phyloP scores from a whole-genome alignment of 2,113 vertebrate genomes.

The Thymallus thymallus region DNA sequence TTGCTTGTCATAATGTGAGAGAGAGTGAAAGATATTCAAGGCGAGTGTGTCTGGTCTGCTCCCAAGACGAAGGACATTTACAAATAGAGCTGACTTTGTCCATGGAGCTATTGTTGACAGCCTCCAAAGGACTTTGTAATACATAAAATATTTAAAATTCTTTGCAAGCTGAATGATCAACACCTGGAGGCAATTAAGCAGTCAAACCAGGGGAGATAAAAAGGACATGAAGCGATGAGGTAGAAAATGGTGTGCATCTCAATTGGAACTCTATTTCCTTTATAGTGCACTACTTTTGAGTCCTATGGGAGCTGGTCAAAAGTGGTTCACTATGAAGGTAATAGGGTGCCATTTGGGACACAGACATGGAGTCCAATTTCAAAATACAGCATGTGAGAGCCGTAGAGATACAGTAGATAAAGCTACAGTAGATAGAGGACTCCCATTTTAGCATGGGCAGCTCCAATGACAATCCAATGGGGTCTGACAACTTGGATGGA shows the following conservation, averaged over 20 bases:
- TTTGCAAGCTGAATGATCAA: slow-evolving; percentile 4
- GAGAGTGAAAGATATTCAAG: neutral
- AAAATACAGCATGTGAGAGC: neutral
- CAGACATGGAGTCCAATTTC: neutral
- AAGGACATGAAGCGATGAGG: neutral
- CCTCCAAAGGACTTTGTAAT: slow-evolving; percentile 6
- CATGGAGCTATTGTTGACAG: slow-evolving; percentile 24
- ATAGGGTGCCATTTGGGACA: no score
- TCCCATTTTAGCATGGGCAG: no score
- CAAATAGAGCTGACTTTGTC: slow-evolving; percentile 20
- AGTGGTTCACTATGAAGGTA: no score
- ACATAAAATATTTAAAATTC: neutral
- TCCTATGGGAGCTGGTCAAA: no score
- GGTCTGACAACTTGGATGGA: no score
- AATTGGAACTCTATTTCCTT: neutral
- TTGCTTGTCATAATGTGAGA: neutral
- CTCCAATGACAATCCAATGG: no score
- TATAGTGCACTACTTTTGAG: neutral
- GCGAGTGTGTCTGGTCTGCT: neutral
- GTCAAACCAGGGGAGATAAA: slow-evolving; percentile 2
- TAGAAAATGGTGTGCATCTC: slow-evolving; percentile 4
- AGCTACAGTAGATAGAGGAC: no score
- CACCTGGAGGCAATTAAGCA: slow-evolving; percentile 34
- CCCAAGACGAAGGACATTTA: slow-evolving; percentile 17
- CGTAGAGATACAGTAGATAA: no score